Conservation (phyloP, 2,113 vertebrate genomes). For the Sisor rabdophorus region DNA sequence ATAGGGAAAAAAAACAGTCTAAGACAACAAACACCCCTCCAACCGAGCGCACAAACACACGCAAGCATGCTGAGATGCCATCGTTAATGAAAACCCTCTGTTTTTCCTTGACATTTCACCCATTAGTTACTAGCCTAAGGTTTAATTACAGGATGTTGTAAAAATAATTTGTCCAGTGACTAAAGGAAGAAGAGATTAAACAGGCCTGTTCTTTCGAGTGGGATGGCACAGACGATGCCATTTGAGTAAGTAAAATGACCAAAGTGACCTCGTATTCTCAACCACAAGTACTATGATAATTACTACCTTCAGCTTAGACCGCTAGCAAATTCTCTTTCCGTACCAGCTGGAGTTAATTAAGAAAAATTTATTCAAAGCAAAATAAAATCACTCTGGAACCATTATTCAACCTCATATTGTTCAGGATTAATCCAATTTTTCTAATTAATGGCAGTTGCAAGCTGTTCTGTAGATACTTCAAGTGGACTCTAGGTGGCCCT, state of each 20-base stretch:
- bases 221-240: slow-evolving; percentile 22
- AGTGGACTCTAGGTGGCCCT: slow-evolving; percentile 37
- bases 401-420: neutral
- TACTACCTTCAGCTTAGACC: slow-evolving; percentile 13
- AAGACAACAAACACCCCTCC: neutral
- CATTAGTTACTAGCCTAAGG: slow-evolving; percentile 33
- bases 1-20: neutral
- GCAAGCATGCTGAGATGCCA: neutral
- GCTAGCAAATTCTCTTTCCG: slow-evolving; percentile 18
- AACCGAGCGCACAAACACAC: slow-evolving; percentile 3
- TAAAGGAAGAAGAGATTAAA: slow-evolving; percentile 29
- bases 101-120: slow-evolving; percentile 30
- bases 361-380: slow-evolving; percentile 10
- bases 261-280: slow-evolving; percentile 23
- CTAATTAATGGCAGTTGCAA: slow-evolving; percentile 5
- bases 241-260: slow-evolving; percentile 31
- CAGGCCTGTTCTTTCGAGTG: slow-evolving; percentile 25
- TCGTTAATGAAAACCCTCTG: slow-evolving; percentile 30
- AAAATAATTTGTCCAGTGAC: slow-evolving; percentile 37
- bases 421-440: slow-evolving; percentile 22
- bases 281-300: slow-evolving; percentile 18
- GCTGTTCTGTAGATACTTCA: slow-evolving; percentile 13
- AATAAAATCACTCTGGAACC: neutral
- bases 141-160: slow-evolving; percentile 45
- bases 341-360: slow-evolving; percentile 11